phyloP scores from a whole-genome alignment of 2,113 vertebrate species.

The Sinocyclocheilus maitianheensis region DNA sequence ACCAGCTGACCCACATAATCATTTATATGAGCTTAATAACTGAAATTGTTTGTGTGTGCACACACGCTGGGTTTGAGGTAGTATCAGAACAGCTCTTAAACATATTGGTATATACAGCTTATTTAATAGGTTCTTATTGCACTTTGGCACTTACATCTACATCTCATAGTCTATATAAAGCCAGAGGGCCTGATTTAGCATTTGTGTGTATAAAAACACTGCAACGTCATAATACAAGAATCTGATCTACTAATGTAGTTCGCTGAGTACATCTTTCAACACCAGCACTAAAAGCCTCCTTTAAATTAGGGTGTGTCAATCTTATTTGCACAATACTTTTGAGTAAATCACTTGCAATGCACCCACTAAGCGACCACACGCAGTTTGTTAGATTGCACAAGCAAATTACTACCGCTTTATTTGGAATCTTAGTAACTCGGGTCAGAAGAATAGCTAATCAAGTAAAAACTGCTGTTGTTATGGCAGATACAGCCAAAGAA shows the following conservation, averaged over 20 bases:
- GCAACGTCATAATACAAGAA: background rate
- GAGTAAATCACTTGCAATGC: background rate
- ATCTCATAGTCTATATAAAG: background rate
- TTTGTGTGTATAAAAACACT: background rate
- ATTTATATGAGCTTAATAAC: conserved; percentile 64
- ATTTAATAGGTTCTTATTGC: background rate
- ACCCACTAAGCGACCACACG: background rate
- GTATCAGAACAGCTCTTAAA: background rate
- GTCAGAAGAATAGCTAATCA: background rate
- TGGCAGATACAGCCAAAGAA: conserved; percentile 12
- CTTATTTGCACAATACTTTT: background rate
- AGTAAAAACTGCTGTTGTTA: background rate
- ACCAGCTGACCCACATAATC: conserved; percentile 73
- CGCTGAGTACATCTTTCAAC: background rate
- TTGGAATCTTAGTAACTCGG: background rate
- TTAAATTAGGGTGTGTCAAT: background rate
- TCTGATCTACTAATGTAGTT: background rate
- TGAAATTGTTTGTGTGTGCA: background rate
- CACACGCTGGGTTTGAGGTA: background rate
- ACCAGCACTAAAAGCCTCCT: background rate
- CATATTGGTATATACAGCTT: background rate
- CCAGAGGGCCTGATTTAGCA: background rate
- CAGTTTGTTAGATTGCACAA: conserved; percentile 3
- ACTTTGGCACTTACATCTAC: background rate
- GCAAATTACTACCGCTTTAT: background rate